These are phyloP conservation scores for Drosophila atroscutellata DNA, from an alignment of 2,888 invertebrate genomes.

Conservation along the genomic window DNA sequence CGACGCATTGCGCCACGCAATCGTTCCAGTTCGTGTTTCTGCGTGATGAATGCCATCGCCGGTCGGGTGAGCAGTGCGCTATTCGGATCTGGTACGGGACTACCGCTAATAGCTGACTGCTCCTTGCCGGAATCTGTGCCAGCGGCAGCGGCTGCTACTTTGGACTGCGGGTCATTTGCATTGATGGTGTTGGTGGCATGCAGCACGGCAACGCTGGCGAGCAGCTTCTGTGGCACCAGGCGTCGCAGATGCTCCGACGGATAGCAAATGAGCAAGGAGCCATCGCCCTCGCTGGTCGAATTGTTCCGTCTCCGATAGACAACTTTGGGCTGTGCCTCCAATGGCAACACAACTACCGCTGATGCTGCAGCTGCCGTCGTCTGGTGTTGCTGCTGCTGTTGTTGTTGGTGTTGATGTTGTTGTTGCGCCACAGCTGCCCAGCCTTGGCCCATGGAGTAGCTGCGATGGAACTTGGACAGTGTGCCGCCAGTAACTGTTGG, in stretches of 20 bases:
- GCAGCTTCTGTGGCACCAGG: conserved; percentile 89
- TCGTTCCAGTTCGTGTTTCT: conserved; percentile 93
- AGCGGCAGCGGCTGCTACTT: background rate
- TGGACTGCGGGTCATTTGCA: conserved; percentile 30
- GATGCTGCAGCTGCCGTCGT: conserved; percentile 28
- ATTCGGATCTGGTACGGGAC: conserved; percentile 60
- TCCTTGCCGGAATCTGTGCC: conserved; percentile 11
- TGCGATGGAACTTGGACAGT: conserved; percentile 89
- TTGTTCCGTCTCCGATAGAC: conserved; percentile 89
- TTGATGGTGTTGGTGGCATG: conserved; percentile 39
- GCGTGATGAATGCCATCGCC: conserved; percentile 94
- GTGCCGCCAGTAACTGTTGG: conserved; percentile 54
- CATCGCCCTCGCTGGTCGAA: conserved; percentile 88
- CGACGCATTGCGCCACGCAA: conserved; percentile 95
- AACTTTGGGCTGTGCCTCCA: conserved; percentile 79
- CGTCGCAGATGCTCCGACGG: conserved; percentile 95
- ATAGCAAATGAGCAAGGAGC: conserved; percentile 89
- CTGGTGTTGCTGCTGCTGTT: conserved; percentile 27
- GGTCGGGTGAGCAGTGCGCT: conserved; percentile 87
- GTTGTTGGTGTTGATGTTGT: conserved; percentile 58
- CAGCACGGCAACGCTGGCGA: conserved; percentile 82
- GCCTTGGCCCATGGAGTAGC: conserved; percentile 93
- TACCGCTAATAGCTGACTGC: conserved; percentile 24
- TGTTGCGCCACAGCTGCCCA: conserved; percentile 82
- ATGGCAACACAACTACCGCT: conserved; percentile 24